Evolutionary conservation across 1,140 invertebrate species (phyloP).

Genomic region (Notospermus geniculatus): DNA sequence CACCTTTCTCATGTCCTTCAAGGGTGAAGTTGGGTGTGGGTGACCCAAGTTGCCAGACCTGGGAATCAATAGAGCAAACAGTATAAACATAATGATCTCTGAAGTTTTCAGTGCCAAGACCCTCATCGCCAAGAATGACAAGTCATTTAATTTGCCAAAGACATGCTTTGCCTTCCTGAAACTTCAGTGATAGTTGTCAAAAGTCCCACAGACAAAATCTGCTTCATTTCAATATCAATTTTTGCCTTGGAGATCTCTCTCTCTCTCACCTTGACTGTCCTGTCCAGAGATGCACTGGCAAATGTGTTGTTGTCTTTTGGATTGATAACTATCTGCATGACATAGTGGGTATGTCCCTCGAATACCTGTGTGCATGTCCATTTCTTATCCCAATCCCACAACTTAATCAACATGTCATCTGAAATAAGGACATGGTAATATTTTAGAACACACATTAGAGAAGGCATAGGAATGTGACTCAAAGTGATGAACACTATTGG

Average conservation of each 20-base stretch:
- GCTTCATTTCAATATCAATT: too few species aligned
- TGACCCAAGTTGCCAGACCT: conserved; percentile 96
- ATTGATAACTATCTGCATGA: conserved; percentile 99
- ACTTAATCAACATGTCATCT: conserved; percentile 99
- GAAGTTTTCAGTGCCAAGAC: too few species aligned
- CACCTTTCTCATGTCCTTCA: conserved; percentile 98
- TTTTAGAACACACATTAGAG: neutral
- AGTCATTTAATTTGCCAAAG: too few species aligned
- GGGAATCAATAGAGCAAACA: conserved; percentile 14
- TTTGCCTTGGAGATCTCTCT: neutral
- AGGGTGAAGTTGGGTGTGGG: conserved; percentile 96
- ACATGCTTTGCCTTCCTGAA: too few species aligned
- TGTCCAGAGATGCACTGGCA: conserved; percentile 95
- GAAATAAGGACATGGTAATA: conserved; percentile 24
- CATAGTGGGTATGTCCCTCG: conserved; percentile 93
- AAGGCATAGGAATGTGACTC: neutral
- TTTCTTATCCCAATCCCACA: conserved; percentile 99
- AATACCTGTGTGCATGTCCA: conserved; percentile 94
- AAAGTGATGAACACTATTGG: too few species aligned
- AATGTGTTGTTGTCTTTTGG: conserved; percentile 99
- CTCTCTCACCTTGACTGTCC: conserved; percentile 85
- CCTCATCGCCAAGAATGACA: too few species aligned
- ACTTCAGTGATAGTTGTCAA: too few species aligned
- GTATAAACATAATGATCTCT: too few species aligned
- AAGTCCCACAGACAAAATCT: too few species aligned